phyloP scores from a whole-genome alignment of 2,888 invertebrate species.

The Erpobdella octoculata region DNA sequence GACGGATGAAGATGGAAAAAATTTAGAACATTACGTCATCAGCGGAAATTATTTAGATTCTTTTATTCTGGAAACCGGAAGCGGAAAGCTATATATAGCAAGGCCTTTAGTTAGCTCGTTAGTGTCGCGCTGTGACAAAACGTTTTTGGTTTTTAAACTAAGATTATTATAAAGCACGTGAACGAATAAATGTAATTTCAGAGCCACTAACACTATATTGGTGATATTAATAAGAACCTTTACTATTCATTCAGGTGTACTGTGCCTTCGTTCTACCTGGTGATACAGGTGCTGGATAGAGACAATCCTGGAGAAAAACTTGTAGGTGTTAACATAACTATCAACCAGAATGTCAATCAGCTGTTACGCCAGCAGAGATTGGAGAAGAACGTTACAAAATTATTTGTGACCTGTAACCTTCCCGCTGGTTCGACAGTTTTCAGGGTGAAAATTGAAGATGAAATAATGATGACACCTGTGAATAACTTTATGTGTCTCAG shows the following conservation, averaged over 20 bases:
- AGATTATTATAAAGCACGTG: not conserved
- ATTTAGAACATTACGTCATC: constrained; percentile 13
- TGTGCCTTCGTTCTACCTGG: not conserved
- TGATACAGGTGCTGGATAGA: not conserved
- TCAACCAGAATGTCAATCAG: not conserved
- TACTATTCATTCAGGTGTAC: not conserved
- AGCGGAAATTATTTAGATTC: constrained; percentile 14
- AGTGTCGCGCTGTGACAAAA: not conserved
- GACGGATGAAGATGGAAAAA: not conserved
- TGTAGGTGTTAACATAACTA: not conserved
- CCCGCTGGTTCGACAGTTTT: not conserved
- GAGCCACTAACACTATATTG: no score
- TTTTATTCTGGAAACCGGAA: constrained; percentile 1
- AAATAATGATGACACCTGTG: not conserved
- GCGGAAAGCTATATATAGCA: not conserved
- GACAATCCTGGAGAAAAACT: constrained; percentile 8
- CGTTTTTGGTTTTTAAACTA: not conserved
- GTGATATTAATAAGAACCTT: no score
- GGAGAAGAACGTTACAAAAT: not conserved
- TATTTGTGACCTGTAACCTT: not conserved
- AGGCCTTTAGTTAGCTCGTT: not conserved
- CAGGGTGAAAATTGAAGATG: not conserved
- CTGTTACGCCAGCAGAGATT: not conserved
- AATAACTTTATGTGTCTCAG: not conserved
- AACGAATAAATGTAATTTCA: not conserved